phyloP scores from a whole-genome alignment of 2,797 vertebrate species.

The Brachyrhaphis roseni region DNA sequence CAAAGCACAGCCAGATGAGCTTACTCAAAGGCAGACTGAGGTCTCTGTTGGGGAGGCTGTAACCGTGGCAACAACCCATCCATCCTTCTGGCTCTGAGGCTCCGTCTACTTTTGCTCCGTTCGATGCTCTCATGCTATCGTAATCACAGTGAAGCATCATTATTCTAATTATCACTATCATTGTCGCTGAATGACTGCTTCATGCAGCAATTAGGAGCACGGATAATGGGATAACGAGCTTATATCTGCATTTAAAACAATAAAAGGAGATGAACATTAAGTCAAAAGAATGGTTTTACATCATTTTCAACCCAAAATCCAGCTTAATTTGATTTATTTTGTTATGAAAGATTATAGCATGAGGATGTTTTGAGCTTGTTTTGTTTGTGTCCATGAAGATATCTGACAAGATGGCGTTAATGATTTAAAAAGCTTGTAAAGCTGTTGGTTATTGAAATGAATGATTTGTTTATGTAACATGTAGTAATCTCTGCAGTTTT shows the following conservation, averaged over 20 bases:
- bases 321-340: background rate
- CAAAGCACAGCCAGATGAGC: constrained; percentile 50
- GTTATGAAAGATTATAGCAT: background rate
- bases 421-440: background rate
- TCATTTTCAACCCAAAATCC: background rate
- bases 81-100: constrained; percentile 49
- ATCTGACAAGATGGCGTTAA: background rate
- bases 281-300: background rate
- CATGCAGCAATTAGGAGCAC: constrained; percentile 24
- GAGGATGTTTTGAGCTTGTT: background rate
- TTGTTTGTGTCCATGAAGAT: constrained; percentile 9
- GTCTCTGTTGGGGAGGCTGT: constrained; percentile 74
- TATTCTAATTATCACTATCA: constrained; percentile 45
- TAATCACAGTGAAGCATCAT: constrained; percentile 52
- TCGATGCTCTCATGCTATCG: constrained; percentile 39
- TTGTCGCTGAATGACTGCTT: constrained; percentile 28
- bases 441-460: background rate
- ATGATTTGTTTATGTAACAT: constrained; percentile 3
- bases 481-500: constrained; percentile 8
- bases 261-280: background rate
- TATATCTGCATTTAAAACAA: constrained; percentile 2
- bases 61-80: constrained; percentile 77
- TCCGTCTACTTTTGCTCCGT: constrained; percentile 28
- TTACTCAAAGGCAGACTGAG: constrained; percentile 55
- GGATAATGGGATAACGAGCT: background rate